phyloP scores from a whole-genome alignment of 2,888 invertebrate genomes.

The Andrena minutula region DNA sequence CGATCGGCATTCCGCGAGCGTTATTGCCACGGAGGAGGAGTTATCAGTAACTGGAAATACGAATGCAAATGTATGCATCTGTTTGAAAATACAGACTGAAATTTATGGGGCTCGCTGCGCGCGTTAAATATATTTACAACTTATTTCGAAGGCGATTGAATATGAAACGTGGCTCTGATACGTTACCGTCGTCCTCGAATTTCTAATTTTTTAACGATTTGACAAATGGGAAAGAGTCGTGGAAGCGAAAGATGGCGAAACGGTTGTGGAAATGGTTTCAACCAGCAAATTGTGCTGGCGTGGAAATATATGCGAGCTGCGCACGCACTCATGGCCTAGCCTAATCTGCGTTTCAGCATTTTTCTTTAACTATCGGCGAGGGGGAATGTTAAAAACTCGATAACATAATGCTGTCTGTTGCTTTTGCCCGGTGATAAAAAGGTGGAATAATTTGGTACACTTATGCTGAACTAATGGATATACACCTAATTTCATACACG shows the following conservation, averaged over 20 bases:
- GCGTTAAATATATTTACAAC: background rate
- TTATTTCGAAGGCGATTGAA: background rate
- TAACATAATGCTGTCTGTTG: background rate
- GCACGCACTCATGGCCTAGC: background rate
- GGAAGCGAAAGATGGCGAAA: no score
- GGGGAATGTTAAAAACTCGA: background rate
- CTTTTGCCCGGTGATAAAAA: background rate
- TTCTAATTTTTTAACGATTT: background rate
- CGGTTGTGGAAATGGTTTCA: background rate
- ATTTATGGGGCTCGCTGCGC: background rate
- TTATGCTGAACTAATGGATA: background rate
- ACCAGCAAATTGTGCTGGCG: background rate
- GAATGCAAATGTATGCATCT: conserved; percentile 3
- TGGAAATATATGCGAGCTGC: background rate
- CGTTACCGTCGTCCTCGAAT: no score
- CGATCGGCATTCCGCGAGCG: background rate
- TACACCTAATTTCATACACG: conserved; percentile 1
- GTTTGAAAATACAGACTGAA: conserved; percentile 9
- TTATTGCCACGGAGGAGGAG: background rate
- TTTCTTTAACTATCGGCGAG: background rate
- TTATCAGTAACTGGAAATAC: background rate
- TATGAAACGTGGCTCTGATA: background rate
- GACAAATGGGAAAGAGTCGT: background rate
- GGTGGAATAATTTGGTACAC: background rate
- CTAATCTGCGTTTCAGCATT: background rate